Evolutionary conservation across 1,140 invertebrate species (phyloP), one percentile per base, ranked within the genome.

Genomic region (Hetaerina americana): DNA sequence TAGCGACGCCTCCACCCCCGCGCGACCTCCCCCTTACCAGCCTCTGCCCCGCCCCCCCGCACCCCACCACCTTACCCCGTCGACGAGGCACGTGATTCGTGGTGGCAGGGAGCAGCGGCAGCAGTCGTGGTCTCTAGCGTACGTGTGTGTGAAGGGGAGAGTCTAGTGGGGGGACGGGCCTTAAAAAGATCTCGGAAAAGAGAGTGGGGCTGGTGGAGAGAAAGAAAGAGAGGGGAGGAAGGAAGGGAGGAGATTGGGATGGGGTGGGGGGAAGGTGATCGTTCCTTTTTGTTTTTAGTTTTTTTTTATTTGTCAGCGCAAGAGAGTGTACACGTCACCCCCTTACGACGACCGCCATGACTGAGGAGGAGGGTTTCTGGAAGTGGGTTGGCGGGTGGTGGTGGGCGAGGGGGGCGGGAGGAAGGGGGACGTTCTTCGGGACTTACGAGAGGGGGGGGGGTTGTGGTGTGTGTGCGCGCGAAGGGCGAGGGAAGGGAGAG

Each of bases 51-150:
- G 73, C 70, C 73, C 40, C 24, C 69, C 27, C 29, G 28, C 75
- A 73, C 70, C 75, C 73, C 75, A 72, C 76, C 40, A 15, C 40
- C 25, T 40, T 72, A 26, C 49, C 71, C 68, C 72, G 75, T 72
- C 69, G 75, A 75, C 75, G 77, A 77, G 78, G 75, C 74, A 75
- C 78, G 79, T 78, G 77, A 80, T 80, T 40, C 31, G 31, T 40
- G 31, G 31, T 18, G 31, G 31, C n/a, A n/a, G 18, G 31, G 31
- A 40, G 31, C 18, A 8, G 31, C 31, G 31, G 31, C 18, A 18
- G 31, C 18, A n/a, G n/a, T n/a, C n/a, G n/a, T n/a, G n/a, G n/a
- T n/a, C n/a, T n/a, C n/a, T n/a, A n/a, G n/a, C n/a, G n/a, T n/a
- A n/a, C n/a, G n/a, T n/a, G n/a, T n/a, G n/a, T n/a, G n/a, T n/a